phyloP scores from a whole-genome alignment of 2,888 invertebrate genomes.

The Rhamnusium bicolor region DNA sequence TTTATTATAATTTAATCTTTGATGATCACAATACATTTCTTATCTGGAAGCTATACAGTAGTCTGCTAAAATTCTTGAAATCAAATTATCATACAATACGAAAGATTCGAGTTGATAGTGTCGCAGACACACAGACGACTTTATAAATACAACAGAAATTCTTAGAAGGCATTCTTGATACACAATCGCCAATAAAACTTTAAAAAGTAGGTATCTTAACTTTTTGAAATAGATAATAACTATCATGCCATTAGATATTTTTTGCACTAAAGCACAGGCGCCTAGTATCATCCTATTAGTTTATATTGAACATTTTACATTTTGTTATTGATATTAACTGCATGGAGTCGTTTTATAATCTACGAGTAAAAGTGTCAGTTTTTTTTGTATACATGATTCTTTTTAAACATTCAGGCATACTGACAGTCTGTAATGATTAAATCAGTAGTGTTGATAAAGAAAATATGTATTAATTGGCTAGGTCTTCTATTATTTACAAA shows the following conservation, averaged over 20 bases:
- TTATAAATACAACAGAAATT: conserved; percentile 48
- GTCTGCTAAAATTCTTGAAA: conserved; percentile 22
- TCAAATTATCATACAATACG: conserved; percentile 29
- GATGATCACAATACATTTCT: conserved; percentile 11
- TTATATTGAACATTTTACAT: no score
- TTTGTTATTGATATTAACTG: no score
- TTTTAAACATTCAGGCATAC: no score
- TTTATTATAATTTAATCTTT: not conserved
- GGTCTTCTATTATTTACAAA: no score
- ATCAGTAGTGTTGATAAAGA: no score
- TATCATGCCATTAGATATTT: not conserved
- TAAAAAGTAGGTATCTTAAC: not conserved
- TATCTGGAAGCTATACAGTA: conserved; percentile 6
- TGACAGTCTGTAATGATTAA: no score
- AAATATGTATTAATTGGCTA: no score
- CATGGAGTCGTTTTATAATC: no score
- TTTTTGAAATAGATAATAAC: not conserved
- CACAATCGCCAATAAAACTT: conserved; percentile 6
- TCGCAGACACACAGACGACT: conserved; percentile 53
- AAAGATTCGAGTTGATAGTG: conserved; percentile 33
- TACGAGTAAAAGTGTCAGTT: no score
- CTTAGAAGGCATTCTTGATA: conserved; percentile 30
- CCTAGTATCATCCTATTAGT: no score
- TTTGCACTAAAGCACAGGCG: not conserved
- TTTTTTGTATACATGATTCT: no score